phyloP scores from a whole-genome alignment of 2,113 vertebrate genomes.

The Oryzias curvinotus region DNA sequence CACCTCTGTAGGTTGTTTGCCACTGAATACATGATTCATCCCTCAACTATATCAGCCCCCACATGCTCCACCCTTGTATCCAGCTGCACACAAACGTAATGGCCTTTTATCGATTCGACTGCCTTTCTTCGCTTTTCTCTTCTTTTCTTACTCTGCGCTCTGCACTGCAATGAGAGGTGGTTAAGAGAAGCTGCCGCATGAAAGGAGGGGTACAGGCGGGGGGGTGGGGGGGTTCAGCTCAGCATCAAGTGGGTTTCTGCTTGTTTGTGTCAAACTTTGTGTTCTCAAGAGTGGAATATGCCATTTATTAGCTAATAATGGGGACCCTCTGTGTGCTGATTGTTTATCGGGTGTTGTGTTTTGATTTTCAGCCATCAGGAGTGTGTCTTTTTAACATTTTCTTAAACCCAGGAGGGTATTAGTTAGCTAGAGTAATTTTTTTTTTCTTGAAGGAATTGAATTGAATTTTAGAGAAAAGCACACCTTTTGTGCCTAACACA shows the following conservation, averaged over 20 bases:
- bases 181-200: too few relatives aligned
- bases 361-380: conserved; percentile 43
- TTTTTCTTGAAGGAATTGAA: not conserved
- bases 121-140: conserved; percentile 37
- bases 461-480: conserved; percentile 15
- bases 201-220: not conserved
- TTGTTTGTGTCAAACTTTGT: conserved; percentile 8
- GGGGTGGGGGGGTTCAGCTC: conserved; percentile 14
- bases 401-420: conserved; percentile 21
- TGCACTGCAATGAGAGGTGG: conserved; percentile 54
- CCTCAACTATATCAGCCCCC: conserved; percentile 52
- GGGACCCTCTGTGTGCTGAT: conserved; percentile 19
- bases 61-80: conserved; percentile 38
- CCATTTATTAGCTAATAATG: conserved; percentile 33
- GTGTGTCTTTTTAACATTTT: conserved; percentile 9
- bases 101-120: conserved; percentile 71
- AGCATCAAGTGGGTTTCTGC: conserved; percentile 7
- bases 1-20: conserved; percentile 36
- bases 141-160: conserved; percentile 37
- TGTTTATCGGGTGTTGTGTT: conserved; percentile 38
- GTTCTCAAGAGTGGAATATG: not conserved
- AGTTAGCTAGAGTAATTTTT: not conserved
- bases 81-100: conserved; percentile 61
- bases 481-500: conserved; percentile 15
- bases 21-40: conserved; percentile 55